Conservation (phyloP, 2,113 vertebrate genomes). For the Sinocyclocheilus grahami region DNA sequence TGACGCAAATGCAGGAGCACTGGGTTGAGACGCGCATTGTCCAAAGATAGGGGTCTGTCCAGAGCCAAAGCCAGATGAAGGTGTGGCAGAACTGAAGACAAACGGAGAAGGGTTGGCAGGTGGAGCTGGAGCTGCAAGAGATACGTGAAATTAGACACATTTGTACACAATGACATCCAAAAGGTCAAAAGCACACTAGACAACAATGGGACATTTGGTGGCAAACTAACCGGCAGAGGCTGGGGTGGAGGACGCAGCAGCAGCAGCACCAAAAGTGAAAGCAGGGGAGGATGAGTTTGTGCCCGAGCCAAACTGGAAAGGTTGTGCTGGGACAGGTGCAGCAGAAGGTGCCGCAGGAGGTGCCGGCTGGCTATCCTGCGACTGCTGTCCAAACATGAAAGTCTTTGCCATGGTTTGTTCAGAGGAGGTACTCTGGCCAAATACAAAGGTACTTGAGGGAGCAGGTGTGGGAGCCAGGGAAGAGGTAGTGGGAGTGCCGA, state of each 20-base stretch:
- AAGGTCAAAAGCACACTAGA: neutral
- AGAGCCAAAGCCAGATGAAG: conserved; percentile 79
- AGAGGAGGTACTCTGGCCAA: conserved; percentile 81
- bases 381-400: conserved; percentile 85
- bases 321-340: conserved; percentile 64
- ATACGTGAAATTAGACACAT: conserved; percentile 49
- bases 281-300: conserved; percentile 65
- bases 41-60: conserved; percentile 84
- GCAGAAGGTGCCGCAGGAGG: conserved; percentile 57
- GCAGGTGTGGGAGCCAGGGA: conserved; percentile 65
- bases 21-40: conserved; percentile 73
- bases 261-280: conserved; percentile 81
- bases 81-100: conserved; percentile 78
- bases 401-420: conserved; percentile 77
- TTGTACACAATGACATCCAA: neutral
- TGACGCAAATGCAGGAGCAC: conserved; percentile 80
- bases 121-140: conserved; percentile 74
- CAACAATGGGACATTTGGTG: neutral
- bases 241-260: conserved; percentile 75
- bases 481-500: conserved; percentile 72
- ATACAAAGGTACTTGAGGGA: conserved; percentile 77
- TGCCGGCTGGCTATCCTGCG: conserved; percentile 77
- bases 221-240: conserved; percentile 80
- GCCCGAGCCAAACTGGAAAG: conserved; percentile 83
- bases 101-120: conserved; percentile 75